Evolutionary conservation across 2,113 vertebrate genomes (phyloP), one percentile per base, ranked within the genome.

Genomic region (Hippocampus mohnikei): DNA sequence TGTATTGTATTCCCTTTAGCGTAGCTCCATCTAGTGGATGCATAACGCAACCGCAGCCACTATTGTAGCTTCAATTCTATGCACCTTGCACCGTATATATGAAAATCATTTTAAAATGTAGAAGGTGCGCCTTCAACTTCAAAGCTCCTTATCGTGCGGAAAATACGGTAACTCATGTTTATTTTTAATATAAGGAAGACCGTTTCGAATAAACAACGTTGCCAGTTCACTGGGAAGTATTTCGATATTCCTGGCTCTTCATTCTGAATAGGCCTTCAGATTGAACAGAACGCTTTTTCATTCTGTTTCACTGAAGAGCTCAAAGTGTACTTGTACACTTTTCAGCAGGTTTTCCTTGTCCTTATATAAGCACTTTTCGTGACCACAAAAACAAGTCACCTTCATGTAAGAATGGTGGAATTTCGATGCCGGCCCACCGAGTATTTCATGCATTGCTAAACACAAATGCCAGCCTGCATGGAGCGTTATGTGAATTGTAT

Each of bases 381-480:
- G 21, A 75, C 37, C 15, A 23, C 3, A 7, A 61, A 63, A 27
- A 12, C 16, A 27, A 48, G 25, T 56, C 58, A 58, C 33, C 42
- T 37, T 50, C 18, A 12, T 60, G 25, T 70, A 40, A 25, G 58
- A 33, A 50, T n/a, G 11, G 55, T 8, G 29, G 52, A 5, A 8
- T 74, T 52, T 73, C 62, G 37, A 59, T 52, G 60, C 21, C 5
- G 55, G 50, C n/a, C 2, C 59, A 37, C 3, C 21, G 23, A 48
- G 37, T 58, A 70, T 70, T 75, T 76, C 29, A 72, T 67, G 68
- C 58, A 44, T 70, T 33, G 67, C 46, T 74, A 61, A 75, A 73
- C 42, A 20, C 25, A 59, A 72, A 64, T 73, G 70, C 41, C 56
- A 8, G 58, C 27, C 13, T 25, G 12, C 44, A 27, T 21, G 69